A percentile compares a stretch with the other conserved stretches of the same genome.
phyloP scores from a whole-genome alignment of 1,140 invertebrate species.

The Penaeus indicus region DNA sequence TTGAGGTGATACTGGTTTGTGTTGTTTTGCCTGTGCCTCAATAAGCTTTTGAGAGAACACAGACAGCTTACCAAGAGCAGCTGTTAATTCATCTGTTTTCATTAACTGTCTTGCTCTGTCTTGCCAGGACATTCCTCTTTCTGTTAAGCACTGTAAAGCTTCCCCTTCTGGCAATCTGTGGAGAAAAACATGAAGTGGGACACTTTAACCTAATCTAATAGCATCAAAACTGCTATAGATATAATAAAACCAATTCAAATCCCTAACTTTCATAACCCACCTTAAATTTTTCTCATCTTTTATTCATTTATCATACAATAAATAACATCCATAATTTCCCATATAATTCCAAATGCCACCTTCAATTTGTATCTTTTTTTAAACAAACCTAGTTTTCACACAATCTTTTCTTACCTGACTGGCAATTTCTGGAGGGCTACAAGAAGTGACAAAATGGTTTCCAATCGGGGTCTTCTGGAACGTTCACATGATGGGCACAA shows the following conservation, averaged over 20 bases:
- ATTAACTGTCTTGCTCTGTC: constrained; percentile 84
- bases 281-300: no score
- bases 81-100: constrained; percentile 79
- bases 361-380: no score
- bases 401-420: constrained; percentile 74
- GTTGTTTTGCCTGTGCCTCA: constrained; percentile 78
- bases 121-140: constrained; percentile 81
- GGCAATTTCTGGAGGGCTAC: constrained; percentile 90
- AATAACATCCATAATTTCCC: no score
- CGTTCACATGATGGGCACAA: constrained; percentile 89
- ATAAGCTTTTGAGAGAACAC: constrained; percentile 76
- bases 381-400: background rate
- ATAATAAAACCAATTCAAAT: background rate
- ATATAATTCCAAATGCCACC: no score
- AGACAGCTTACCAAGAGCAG: constrained; percentile 78
- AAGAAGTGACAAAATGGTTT: constrained; percentile 86
- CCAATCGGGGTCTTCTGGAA: constrained; percentile 85
- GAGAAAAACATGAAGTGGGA: constrained; percentile 20
- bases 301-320: no score
- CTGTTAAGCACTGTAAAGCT: constrained; percentile 89
- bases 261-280: no score
- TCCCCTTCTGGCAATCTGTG: constrained; percentile 86
- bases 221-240: background rate
- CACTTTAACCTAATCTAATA: background rate
- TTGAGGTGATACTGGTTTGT: constrained; percentile 39